phyloP scores from a whole-genome alignment of 92 coral and sea anemone genomes.

The Epizoanthus ramosus region DNA sequence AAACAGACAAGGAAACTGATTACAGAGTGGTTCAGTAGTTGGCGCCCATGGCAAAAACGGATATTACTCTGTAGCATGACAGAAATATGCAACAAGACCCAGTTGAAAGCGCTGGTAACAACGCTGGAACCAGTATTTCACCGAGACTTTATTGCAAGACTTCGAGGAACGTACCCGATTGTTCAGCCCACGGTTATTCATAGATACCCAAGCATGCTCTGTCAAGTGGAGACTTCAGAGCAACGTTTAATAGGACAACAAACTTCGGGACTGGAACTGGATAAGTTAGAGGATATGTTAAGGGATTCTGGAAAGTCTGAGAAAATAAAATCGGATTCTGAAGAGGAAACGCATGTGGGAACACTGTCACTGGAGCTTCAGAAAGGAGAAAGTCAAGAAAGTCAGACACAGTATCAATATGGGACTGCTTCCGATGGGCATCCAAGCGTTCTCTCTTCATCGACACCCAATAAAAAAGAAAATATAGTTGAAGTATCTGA shows the following conservation, averaged over 20 bases:
- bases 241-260: neutral
- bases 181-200: conserved; percentile 61
- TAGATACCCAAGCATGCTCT: conserved; percentile 41
- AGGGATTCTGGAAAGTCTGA: neutral
- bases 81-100: conserved; percentile 83
- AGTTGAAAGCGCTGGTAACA: conserved; percentile 79
- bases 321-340: neutral
- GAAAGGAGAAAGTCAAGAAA: conserved; percentile 1
- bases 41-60: conserved; percentile 96
- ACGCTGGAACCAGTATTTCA: conserved; percentile 97
- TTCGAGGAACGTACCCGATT: conserved; percentile 85
- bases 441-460: conserved; percentile 4
- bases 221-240: neutral
- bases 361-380: conserved; percentile 3
- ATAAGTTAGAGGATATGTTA: conserved; percentile 13
- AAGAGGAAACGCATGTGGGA: conserved; percentile 11
- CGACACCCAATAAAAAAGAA: conserved; percentile 4
- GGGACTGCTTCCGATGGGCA: conserved; percentile 8
- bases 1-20: conserved; percentile 84
- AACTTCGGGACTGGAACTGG: conserved; percentile 5
- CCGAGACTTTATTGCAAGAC: conserved; percentile 86
- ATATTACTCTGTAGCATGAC: conserved; percentile 90
- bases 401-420: neutral
- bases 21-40: conserved; percentile 85
- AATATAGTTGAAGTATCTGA: neutral